phyloP scores from a whole-genome alignment of 1,140 invertebrate species.

The Drosophila bifasciata region DNA sequence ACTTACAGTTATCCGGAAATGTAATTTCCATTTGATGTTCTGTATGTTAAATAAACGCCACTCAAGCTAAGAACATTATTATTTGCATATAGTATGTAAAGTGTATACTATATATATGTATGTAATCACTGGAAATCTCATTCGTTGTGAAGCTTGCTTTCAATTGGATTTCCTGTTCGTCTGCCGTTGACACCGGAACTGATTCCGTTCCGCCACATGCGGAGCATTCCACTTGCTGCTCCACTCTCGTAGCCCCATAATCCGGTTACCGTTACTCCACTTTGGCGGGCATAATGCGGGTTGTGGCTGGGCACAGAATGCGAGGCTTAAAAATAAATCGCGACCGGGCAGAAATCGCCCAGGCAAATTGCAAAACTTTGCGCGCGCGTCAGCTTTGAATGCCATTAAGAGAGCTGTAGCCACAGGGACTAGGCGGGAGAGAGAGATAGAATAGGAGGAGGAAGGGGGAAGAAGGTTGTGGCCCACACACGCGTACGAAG shows the following conservation, averaged over 20 bases:
- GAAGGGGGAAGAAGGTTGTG: not conserved
- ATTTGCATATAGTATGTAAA: too few species aligned
- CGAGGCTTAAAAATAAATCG: slow-evolving; percentile 58
- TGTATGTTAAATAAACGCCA: too few species aligned
- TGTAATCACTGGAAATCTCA: too few species aligned
- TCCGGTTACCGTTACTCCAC: not conserved
- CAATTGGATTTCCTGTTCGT: too few species aligned
- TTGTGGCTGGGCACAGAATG: slow-evolving; percentile 1
- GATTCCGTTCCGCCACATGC: too few species aligned
- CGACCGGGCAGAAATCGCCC: slow-evolving; percentile 60
- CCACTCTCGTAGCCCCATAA: not conserved
- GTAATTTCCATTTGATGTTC: too few species aligned
- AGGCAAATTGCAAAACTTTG: slow-evolving; percentile 74
- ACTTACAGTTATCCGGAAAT: too few species aligned
- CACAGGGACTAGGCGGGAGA: slow-evolving; percentile 4
- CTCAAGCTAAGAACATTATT: too few species aligned
- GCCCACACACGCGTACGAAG: slow-evolving; percentile 4
- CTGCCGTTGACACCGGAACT: too few species aligned
- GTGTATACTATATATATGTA: too few species aligned
- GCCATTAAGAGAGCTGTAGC: slow-evolving; percentile 58
- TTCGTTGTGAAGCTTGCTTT: too few species aligned
- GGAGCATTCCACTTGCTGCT: too few species aligned
- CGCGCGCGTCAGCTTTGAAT: slow-evolving; percentile 56
- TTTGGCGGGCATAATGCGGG: slow-evolving; percentile 2
- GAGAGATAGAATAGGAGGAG: not conserved